Evolutionary conservation across 92 coral and sea anemone species (phyloP).

Genomic region (Porites divaricata): DNA sequence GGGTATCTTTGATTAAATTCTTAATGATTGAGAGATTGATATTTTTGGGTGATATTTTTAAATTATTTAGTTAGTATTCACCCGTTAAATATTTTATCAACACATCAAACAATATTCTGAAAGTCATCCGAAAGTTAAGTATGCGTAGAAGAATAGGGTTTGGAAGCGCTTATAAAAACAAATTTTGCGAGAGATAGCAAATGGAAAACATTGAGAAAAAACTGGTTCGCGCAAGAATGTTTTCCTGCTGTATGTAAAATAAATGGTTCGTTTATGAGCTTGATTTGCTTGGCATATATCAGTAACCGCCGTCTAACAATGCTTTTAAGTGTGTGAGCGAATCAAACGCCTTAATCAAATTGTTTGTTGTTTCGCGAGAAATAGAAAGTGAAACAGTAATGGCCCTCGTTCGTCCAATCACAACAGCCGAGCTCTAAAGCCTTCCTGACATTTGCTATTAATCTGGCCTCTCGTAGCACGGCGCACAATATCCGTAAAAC

Average conservation of each 20-base stretch:
- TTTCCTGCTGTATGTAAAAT: neutral
- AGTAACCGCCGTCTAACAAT: slow-evolving; percentile 51
- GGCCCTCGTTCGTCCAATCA: slow-evolving; percentile 75
- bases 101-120: slow-evolving; percentile 61
- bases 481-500: slow-evolving; percentile 30
- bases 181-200: neutral
- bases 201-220: neutral
- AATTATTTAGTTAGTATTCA: slow-evolving; percentile 54
- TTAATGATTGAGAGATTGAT: slow-evolving; percentile 52
- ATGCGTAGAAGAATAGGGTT: slow-evolving; percentile 5
- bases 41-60: slow-evolving; percentile 47
- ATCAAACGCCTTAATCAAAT: slow-evolving; percentile 58
- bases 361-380: slow-evolving; percentile 51
- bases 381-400: slow-evolving; percentile 70
- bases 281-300: slow-evolving; percentile 14
- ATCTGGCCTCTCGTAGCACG: slow-evolving; percentile 48
- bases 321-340: slow-evolving; percentile 41
- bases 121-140: slow-evolving; percentile 93
- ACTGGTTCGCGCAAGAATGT: neutral
- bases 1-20: slow-evolving; percentile 52
- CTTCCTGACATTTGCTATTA: slow-evolving; percentile 76
- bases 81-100: slow-evolving; percentile 67
- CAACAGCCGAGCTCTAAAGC: slow-evolving; percentile 47
- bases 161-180: neutral
- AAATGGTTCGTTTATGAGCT: neutral